Evolutionary conservation across 2,113 vertebrate species (phyloP).

Genomic region (Apaloderma vittatum): DNA sequence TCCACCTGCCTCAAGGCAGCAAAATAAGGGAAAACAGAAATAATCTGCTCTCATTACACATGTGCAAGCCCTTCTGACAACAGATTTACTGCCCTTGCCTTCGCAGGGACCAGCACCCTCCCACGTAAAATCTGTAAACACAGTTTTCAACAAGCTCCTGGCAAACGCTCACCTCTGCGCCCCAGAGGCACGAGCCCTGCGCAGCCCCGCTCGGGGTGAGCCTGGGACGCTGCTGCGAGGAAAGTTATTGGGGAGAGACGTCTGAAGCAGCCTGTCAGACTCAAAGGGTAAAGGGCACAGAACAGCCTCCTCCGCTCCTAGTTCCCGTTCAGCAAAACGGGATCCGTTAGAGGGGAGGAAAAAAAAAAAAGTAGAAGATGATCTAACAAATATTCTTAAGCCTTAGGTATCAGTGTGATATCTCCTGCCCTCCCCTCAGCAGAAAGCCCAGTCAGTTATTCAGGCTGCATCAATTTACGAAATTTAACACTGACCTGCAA

Average conservation of each 20-base stretch:
- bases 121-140: background rate
- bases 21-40: slow-evolving; percentile 36
- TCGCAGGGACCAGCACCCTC: background rate
- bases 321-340: background rate
- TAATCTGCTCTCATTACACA: slow-evolving; percentile 20
- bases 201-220: background rate
- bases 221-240: background rate
- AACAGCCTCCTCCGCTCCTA: background rate
- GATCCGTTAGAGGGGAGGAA: background rate
- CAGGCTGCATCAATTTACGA: background rate
- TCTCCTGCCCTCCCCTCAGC: background rate
- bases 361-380: background rate
- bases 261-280: background rate
- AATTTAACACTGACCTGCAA: background rate
- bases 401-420: background rate
- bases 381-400: background rate
- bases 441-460: background rate
- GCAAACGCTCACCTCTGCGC: background rate
- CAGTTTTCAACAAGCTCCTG: background rate
- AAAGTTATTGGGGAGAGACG: background rate
- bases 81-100: background rate
- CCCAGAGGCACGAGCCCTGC: background rate
- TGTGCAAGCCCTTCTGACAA: background rate
- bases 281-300: background rate
- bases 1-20: slow-evolving; percentile 23